Evolutionary conservation across 2,113 vertebrate species (phyloP).

Genomic region (Pteruthius melanotis): DNA sequence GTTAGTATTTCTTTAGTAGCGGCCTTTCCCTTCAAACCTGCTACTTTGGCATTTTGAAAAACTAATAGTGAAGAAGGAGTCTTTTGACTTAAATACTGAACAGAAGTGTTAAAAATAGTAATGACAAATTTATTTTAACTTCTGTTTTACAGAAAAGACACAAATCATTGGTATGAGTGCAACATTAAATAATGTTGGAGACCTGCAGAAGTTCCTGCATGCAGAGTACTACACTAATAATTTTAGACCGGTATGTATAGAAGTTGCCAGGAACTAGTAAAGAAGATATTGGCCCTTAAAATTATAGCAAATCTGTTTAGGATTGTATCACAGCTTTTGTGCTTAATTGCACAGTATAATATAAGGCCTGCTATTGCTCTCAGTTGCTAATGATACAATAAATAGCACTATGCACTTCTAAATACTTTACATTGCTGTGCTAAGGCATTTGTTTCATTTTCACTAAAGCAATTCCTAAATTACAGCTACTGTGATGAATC

Average conservation of each 20-base stretch:
- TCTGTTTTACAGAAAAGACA: conserved; percentile 75
- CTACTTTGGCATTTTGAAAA: neutral
- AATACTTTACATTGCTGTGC: neutral
- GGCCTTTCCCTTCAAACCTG: neutral
- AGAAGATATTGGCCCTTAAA: neutral
- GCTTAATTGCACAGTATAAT: neutral
- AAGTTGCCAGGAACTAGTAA: neutral
- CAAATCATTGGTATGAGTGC: conserved; percentile 98
- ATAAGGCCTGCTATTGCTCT: neutral
- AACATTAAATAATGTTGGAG: conserved; percentile 87
- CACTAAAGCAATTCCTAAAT: neutral
- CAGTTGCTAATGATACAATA: neutral
- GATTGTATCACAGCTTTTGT: neutral
- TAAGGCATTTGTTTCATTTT: neutral
- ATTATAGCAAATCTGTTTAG: neutral
- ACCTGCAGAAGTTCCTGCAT: conserved; percentile 88
- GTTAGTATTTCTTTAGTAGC: neutral
- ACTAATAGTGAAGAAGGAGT: neutral
- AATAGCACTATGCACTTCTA: neutral
- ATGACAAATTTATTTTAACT: neutral
- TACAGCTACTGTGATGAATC: neutral
- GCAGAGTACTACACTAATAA: conserved; percentile 88
- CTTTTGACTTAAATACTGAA: neutral
- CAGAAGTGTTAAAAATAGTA: neutral
- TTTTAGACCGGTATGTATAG: conserved; percentile 88